Base-by-base conservation (phyloP, 1,140 invertebrate genomes). In the Aphaenogaster rudis region DNA sequence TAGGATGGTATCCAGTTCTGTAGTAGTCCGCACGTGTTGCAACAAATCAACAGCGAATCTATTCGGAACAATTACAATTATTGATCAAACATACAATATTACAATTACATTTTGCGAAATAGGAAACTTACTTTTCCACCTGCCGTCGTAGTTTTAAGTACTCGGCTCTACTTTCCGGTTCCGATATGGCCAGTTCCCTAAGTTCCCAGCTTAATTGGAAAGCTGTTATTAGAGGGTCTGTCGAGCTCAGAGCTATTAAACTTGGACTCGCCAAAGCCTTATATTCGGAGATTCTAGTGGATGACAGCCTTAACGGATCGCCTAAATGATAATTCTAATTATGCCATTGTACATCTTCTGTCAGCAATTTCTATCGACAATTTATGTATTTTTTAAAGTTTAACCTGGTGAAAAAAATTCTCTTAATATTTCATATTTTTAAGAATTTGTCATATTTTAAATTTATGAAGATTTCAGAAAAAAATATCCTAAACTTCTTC, bases 211-310 rank as follows among this genome's bases (percentile, higher is more conserved):
- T 98, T 17, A 98, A 94, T 93, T 98, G 96, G 92, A 98, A 98
- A 48, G 98, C 97, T 2, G 97, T 98, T 57, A 98, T 95, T 54
- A 99, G 96, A 11, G 98, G 98, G 95, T 99, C 98, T 48, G 96
- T 96, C 0, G 98, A 98, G 67, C 98, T 98, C 4, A 99, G 94
- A 0, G 98, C 97, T 87, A 99, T 98, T 63, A 98, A 96, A 48
- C 98, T 98, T 1, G 99, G 98, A 94, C 98, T 99, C 1, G 98
- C 97, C 28, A 99, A 94, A 0, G 99, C 99, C 88, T 97, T 96
- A 95, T 99, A 99, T 84, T 99, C 98, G 93, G 99, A 99, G 15
- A 99, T 97, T 59, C 99, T 96, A 0, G 98, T 98, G 50, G 98
- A 96, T 0, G 98, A 99, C 91, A 99, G 97, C 21, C 98, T 96